phyloP scores from a whole-genome alignment of 2,113 vertebrate species.

The Scolopax mira region DNA sequence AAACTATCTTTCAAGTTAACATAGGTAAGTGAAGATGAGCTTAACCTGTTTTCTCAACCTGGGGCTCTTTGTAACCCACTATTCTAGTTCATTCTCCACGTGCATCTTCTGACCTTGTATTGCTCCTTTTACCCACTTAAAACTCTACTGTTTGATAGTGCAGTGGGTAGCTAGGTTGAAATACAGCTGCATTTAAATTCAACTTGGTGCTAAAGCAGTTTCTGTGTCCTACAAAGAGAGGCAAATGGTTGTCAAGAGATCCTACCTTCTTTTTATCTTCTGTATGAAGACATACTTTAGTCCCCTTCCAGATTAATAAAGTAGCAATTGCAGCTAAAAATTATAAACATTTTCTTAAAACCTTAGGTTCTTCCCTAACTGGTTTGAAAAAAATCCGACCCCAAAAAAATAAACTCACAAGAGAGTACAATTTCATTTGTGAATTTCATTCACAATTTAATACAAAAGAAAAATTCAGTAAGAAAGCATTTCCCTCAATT shows the following conservation, averaged over 20 bases:
- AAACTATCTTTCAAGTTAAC: not conserved
- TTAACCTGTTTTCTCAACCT: not conserved
- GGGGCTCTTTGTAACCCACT: not conserved
- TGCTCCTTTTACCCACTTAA: not conserved
- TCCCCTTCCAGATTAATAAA: not conserved
- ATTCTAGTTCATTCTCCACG: not conserved
- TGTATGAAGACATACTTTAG: not conserved
- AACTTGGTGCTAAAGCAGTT: not conserved
- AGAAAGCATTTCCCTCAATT: not conserved
- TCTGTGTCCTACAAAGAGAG: not conserved
- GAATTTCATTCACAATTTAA: no score
- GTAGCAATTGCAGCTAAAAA: not conserved
- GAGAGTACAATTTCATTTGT: not conserved
- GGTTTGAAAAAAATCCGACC: not conserved
- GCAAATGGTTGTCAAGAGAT: not conserved
- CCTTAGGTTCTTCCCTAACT: not conserved
- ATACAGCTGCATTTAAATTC: not conserved
- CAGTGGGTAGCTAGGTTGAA: not conserved
- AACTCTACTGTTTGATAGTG: not conserved
- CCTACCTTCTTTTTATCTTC: not conserved
- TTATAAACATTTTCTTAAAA: not conserved
- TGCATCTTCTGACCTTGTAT: not conserved
- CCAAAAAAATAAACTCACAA: not conserved
- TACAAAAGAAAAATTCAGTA: not conserved
- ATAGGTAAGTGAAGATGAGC: not conserved